Percentiles rank a stretch among this genome's conserved stretches.
Conservation (phyloP, 2,797 vertebrate genomes). For the Hyperoplus immaculatus region DNA sequence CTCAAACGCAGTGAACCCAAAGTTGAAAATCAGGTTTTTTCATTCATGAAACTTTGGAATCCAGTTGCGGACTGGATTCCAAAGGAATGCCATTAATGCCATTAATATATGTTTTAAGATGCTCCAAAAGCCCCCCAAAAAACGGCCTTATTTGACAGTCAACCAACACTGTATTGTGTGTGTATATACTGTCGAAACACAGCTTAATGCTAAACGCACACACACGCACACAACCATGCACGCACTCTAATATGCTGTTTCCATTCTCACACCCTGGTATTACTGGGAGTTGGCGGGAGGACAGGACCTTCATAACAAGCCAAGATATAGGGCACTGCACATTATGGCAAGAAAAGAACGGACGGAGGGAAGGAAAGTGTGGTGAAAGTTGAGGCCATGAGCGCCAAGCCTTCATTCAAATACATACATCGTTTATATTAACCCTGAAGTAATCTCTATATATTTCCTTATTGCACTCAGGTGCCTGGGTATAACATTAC, state of each 20-base stretch:
- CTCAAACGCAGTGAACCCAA: background rate
- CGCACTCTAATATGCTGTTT: slow-evolving; percentile 53
- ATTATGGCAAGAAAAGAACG: background rate
- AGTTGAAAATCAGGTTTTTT: too few relatives aligned
- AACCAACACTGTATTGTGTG: too few relatives aligned
- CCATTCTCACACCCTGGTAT: slow-evolving; percentile 71
- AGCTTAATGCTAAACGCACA: slow-evolving; percentile 18
- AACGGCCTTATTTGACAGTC: slow-evolving; percentile 18
- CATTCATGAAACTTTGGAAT: background rate
- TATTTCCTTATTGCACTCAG: slow-evolving; percentile 49
- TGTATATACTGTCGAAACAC: background rate
- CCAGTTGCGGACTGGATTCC: background rate
- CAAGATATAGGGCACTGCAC: background rate
- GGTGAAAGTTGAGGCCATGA: slow-evolving; percentile 18
- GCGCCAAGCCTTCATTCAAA: slow-evolving; percentile 2
- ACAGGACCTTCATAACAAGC: background rate
- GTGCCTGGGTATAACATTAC: slow-evolving; percentile 27
- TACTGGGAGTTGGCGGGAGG: slow-evolving; percentile 29
- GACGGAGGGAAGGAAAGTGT: background rate
- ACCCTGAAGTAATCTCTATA: background rate
- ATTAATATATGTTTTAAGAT: background rate
- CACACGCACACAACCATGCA: slow-evolving; percentile 33
- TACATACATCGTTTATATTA: slow-evolving; percentile 20
- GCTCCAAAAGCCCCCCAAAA: background rate
- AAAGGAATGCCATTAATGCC: slow-evolving; percentile 1